These are phyloP conservation scores for Amiota minor DNA, from an alignment of 2,888 invertebrate genomes.

Conservation along the genomic window DNA sequence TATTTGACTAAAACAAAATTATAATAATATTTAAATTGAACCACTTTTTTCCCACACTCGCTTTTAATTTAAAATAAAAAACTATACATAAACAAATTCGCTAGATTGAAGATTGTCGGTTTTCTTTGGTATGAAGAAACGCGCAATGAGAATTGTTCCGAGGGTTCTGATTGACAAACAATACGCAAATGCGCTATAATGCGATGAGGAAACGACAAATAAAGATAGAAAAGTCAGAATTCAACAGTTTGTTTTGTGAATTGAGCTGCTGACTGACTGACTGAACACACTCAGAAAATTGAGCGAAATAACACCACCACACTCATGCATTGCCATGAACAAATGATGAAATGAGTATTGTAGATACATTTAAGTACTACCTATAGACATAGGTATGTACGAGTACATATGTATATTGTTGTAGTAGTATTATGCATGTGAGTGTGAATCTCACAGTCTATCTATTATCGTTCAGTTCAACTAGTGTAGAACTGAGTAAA, in stretches of 20 bases:
- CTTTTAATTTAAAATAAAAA: not conserved
- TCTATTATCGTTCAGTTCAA: too few relatives aligned
- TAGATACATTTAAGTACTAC: too few relatives aligned
- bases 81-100: not conserved
- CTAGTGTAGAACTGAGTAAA: too few relatives aligned
- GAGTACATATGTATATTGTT: too few relatives aligned
- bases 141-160: conserved; percentile 27
- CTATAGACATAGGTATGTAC: too few relatives aligned
- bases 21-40: not conserved
- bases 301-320: too few relatives aligned
- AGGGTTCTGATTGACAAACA: conserved; percentile 60
- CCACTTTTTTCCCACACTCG: conserved; percentile 28
- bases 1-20: not conserved
- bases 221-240: conserved; percentile 34
- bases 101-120: not conserved
- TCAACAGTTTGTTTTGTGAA: conserved; percentile 31
- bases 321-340: too few relatives aligned
- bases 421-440: too few relatives aligned
- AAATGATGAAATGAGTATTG: too few relatives aligned
- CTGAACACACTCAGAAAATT: too few relatives aligned
- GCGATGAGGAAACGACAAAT: conserved; percentile 63
- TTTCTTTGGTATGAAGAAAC: not conserved
- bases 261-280: not conserved
- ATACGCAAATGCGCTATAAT: conserved; percentile 62
- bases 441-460: too few relatives aligned